Evolutionary conservation across 1,140 invertebrate genomes (phyloP), one percentile per base, ranked within the genome.

Genomic region (Hydropsyche tenuis): DNA sequence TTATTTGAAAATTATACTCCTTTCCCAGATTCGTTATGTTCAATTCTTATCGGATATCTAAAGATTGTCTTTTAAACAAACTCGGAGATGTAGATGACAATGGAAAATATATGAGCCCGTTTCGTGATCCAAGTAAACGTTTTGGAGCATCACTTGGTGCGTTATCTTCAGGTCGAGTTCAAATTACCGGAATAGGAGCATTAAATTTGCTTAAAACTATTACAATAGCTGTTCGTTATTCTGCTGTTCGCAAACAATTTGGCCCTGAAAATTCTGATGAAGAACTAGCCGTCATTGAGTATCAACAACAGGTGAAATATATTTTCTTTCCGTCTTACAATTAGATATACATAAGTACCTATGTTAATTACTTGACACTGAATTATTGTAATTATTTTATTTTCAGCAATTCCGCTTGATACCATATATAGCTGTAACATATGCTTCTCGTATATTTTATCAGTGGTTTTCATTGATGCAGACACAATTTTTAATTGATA

Each of bases 81-180:
- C 90, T 90, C 22, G 94, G 93, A 5, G 94, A 97, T 81, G 93
- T 99, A 2, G 92, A 92, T 48, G 85, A 88, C 0, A 88, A 92
- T 46, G 96, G 96, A 14, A 87, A 90, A 79, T 98, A 97, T 82
- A 82, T 90, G 0, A 88, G 90, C 0, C 87, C 87, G 0, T 87
- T 91, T 65, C 91, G 90, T 80, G 90, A 95, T 80, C 88, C 90
- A n/a, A 91, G 86, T 72, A 94, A 94, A 82, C 85, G 92, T 78
- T 90, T 94, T 78, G 93, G 92, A 4, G 89, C 91, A 5, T 90
- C 92, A 0, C 85, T 98, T 5, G 96, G 94, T 12, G 90, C 91
- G 23, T 84, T 98, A 18, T 97, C 96, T 1, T 81, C 80, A 14
- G 81, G 82, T 4, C 73, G 83, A 18, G 81, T 85, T 7, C 79